Conservation (phyloP, 1,140 invertebrate species). For the Habropoda laboriosa region DNA sequence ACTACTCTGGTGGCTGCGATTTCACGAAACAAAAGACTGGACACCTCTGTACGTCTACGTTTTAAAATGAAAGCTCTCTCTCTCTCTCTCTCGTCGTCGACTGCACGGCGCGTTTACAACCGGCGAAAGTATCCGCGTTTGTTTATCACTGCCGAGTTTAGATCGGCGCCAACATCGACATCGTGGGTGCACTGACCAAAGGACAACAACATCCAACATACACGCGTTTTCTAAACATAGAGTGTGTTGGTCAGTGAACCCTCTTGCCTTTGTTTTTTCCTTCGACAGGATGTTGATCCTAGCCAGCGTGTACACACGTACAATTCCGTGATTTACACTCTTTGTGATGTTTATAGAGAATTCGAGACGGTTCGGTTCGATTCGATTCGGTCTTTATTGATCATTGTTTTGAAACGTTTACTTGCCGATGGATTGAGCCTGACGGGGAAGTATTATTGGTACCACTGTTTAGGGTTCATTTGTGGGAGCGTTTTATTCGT, state of each 20-base stretch:
- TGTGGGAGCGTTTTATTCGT: too few species aligned
- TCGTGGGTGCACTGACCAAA: conserved; percentile 60
- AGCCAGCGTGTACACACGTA: too few species aligned
- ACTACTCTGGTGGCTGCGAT: conserved; percentile 31
- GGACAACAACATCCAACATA: conserved; percentile 64
- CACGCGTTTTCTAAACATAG: conserved; percentile 68
- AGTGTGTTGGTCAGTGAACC: conserved; percentile 50
- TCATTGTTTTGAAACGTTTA: too few species aligned
- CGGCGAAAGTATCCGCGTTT: conserved; percentile 51
- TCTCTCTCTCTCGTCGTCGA: neutral
- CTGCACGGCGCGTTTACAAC: conserved; percentile 34
- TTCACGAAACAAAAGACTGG: conserved; percentile 46
- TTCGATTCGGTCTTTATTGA: too few species aligned
- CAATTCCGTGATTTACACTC: neutral
- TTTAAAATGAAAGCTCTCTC: conserved; percentile 43
- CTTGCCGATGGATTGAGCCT: too few species aligned
- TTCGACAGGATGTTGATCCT: conserved; percentile 32
- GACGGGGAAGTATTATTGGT: too few species aligned
- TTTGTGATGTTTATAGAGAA: neutral
- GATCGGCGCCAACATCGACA: conserved; percentile 49
- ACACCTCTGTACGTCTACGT: conserved; percentile 11
- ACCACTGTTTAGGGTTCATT: too few species aligned
- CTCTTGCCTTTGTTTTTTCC: too few species aligned
- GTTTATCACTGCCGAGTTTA: conserved; percentile 63
- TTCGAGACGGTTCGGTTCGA: too few species aligned